Conservation (phyloP, 2,113 vertebrate genomes). For the Motacilla alba region DNA sequence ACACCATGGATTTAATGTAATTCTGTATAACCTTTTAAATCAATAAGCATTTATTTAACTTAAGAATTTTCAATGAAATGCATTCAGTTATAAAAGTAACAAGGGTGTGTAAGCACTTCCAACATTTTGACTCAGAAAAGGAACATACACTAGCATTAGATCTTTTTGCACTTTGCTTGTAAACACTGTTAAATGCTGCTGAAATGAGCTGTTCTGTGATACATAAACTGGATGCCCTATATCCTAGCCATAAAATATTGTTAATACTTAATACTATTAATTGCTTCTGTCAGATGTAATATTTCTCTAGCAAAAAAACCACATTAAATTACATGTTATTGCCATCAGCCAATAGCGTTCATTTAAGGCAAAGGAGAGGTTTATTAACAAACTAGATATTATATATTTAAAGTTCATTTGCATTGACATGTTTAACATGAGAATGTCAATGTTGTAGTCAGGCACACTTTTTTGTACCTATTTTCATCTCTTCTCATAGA, state of each 20-base stretch:
- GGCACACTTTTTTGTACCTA: conserved; percentile 77
- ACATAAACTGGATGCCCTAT: neutral
- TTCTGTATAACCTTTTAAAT: conserved; percentile 63
- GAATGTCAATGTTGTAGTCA: conserved; percentile 66
- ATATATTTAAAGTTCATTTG: conserved; percentile 77
- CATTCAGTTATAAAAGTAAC: conserved; percentile 45
- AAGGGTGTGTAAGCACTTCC: neutral
- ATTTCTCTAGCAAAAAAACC: conserved; percentile 44
- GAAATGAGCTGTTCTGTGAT: neutral
- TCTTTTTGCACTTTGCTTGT: neutral
- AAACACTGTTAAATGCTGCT: neutral
- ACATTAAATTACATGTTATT: conserved; percentile 68
- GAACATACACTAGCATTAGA: neutral
- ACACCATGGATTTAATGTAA: conserved; percentile 46
- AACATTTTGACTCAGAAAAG: neutral
- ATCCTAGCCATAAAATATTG: conserved; percentile 41
- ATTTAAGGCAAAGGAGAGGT: conserved; percentile 56
- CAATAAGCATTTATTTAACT: conserved; percentile 65
- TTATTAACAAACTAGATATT: conserved; percentile 75
- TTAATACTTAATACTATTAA: conserved; percentile 45
- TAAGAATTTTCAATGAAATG: conserved; percentile 57
- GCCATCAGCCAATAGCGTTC: conserved; percentile 58
- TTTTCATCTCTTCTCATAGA: conserved; percentile 80
- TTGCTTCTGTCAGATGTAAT: conserved; percentile 58
- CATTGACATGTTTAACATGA: conserved; percentile 75